Evolutionary conservation across 2,113 vertebrate species (phyloP).

Genomic region (Sinocyclocheilus rhinocerous): DNA sequence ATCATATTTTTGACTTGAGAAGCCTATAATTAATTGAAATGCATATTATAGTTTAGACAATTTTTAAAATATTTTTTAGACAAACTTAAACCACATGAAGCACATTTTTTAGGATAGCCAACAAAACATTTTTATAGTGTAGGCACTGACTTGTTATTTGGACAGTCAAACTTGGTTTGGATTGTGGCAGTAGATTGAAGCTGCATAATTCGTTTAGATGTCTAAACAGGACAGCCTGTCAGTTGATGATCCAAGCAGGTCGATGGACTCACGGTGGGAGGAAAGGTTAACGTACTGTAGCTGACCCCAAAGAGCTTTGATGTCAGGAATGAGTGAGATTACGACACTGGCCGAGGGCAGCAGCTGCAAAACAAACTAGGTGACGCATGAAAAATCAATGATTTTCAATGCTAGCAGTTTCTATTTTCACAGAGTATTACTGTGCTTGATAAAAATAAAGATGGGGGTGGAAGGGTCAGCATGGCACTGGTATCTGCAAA

Average conservation of each 20-base stretch:
- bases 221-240: conserved; percentile 19
- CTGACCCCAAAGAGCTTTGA: conserved; percentile 37
- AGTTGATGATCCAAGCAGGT: background rate
- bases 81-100: background rate
- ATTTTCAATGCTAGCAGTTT: conserved; percentile 45
- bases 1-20: no score
- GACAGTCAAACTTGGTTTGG: background rate
- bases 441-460: background rate
- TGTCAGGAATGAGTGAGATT: conserved; percentile 59
- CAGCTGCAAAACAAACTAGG: conserved; percentile 64
- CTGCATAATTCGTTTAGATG: background rate
- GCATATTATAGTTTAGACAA: no score
- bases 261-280: conserved; percentile 14
- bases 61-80: no score
- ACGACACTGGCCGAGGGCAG: conserved; percentile 56
- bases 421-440: conserved; percentile 13
- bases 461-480: background rate
- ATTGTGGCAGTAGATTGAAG: background rate
- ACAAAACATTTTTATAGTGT: background rate
- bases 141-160: background rate
- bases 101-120: background rate
- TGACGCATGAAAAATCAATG: conserved; percentile 62
- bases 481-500: conserved; percentile 19
- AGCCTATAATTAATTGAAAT: no score
- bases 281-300: conserved; percentile 14